Conservation (phyloP, 2,113 vertebrate species). For the Bungarus multicinctus region DNA sequence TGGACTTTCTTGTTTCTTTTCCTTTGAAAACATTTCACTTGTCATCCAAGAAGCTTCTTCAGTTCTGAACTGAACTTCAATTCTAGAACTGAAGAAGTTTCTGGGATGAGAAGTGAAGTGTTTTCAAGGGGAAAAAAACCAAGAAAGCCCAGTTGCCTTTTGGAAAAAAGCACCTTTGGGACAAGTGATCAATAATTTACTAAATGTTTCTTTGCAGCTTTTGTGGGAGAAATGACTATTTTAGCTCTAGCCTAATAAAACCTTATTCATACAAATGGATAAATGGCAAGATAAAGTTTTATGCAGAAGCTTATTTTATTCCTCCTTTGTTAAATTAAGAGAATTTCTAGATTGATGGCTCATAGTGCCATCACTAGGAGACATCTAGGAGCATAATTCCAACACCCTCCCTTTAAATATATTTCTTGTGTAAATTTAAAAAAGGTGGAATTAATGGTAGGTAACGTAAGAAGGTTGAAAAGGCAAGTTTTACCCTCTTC, state of each 20-base stretch:
- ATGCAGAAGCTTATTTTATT: background rate
- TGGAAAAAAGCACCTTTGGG: background rate
- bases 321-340: background rate
- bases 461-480: background rate
- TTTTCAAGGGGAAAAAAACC: background rate
- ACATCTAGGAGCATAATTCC: background rate
- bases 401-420: background rate
- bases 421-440: background rate
- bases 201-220: background rate
- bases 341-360: background rate
- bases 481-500: background rate
- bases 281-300: background rate
- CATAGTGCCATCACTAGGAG: background rate
- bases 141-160: too few species aligned
- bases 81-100: background rate
- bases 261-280: background rate
- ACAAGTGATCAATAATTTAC: background rate
- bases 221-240: background rate
- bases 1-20: background rate
- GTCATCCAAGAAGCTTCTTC: too few species aligned
- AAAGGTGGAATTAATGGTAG: background rate
- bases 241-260: background rate
- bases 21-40: background rate
- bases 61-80: background rate
- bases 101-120: background rate